Conservation (phyloP, 2,113 vertebrate genomes). For the Clarias batrachus region DNA sequence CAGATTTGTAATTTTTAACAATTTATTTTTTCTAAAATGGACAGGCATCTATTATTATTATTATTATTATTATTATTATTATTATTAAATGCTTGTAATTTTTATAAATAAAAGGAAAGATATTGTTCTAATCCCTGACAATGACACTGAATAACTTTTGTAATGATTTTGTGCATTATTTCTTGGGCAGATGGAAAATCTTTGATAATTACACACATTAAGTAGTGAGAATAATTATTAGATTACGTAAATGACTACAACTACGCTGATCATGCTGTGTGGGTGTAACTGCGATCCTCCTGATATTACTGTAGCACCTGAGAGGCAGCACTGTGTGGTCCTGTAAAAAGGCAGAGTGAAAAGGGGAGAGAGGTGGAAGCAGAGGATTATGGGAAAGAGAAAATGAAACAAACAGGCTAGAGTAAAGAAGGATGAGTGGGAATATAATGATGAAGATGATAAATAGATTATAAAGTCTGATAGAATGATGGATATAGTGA, state of each 20-base stretch:
- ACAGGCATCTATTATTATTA: not conserved
- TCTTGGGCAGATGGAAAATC: not conserved
- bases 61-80: conserved; percentile 6
- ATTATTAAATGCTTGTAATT: not conserved
- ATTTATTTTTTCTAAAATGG: not conserved
- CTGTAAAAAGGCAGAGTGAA: not conserved
- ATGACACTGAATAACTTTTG: not conserved
- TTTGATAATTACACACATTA: not conserved
- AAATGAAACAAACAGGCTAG: not conserved
- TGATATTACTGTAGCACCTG: not conserved
- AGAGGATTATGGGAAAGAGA: not conserved
- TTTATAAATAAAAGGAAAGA: too few relatives aligned
- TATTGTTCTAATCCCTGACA: not conserved
- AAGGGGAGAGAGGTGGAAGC: not conserved
- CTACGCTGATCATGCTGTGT: not conserved
- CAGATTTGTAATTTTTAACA: not conserved
- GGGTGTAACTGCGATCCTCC: not conserved
- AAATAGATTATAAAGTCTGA: not conserved
- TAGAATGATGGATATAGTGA: not conserved
- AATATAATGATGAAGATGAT: not conserved
- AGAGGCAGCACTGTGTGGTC: not conserved
- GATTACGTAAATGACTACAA: not conserved
- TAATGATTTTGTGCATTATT: not conserved
- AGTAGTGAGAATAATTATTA: not conserved
- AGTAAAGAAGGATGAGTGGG: not conserved